Evolutionary conservation across 2,888 invertebrate genomes (phyloP), one percentile per base, ranked within the genome.

Genomic region (Apamea crenata): DNA sequence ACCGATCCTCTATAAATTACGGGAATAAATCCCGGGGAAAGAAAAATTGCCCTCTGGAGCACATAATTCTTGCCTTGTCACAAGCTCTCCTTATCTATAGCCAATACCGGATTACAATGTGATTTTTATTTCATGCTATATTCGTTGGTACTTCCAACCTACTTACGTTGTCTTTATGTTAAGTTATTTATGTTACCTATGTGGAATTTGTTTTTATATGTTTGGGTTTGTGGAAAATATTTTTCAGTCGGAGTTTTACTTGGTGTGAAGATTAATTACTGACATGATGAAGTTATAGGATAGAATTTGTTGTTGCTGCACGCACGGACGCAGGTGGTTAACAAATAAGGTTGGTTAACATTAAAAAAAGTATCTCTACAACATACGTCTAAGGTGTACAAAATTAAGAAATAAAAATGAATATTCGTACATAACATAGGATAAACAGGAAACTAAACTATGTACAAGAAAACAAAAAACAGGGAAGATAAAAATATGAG

Each of bases 11-110:
- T 95, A 97, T 97, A 97, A 97, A 97, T 97, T 96, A 97, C 96
- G 94, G 92, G 95, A 96, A 97, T 97, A 97, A 97, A 97, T 97
- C 97, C 97, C 94, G 95, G 94, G 94, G 94, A 94, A 97, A 97
- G 97, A 97, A 97, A 97, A 97, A 97, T 97, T 96, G 97, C 96
- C 96, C 97, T 97, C 96, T 95, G 94, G 96, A 97, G 97, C 97
- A 97, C 97, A 97, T 97, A 97, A 97, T 97, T 97, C 97, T 97
- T 97, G 96, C 96, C 97, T 97, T 97, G 97, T 97, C 97, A 97
- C 97, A 96, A 95, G 94, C 95, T 94, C 95, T 96, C 96, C 96
- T 97, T 97, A 97, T 97, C 97, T 96, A 94, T 94, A 95, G 94
- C 97, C 97, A 97, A 97, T 97, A 97, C 96, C 96, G 97, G 97